These are phyloP conservation scores for Chionodraco myersi DNA, from an alignment of 2,113 vertebrate genomes.

Conservation along the genomic window DNA sequence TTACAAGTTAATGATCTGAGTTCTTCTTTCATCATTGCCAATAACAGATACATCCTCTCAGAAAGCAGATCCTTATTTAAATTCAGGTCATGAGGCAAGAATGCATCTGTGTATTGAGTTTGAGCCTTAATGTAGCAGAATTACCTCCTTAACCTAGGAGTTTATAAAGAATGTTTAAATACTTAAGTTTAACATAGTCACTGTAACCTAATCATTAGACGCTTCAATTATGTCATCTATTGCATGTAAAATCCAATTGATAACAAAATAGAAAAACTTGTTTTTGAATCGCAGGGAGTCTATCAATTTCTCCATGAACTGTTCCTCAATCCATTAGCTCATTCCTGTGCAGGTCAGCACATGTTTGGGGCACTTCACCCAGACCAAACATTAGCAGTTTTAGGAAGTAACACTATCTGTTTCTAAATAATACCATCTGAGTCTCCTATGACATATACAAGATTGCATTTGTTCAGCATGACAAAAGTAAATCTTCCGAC, in stretches of 20 bases:
- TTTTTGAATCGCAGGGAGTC: background rate
- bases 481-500: background rate
- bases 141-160: too few relatives aligned
- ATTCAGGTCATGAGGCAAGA: background rate
- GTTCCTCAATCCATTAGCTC: constrained; percentile 48
- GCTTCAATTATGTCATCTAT: background rate
- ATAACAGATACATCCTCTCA: background rate
- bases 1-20: background rate
- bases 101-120: too few relatives aligned
- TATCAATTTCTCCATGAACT: constrained; percentile 2
- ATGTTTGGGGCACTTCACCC: constrained; percentile 29
- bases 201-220: too few relatives aligned
- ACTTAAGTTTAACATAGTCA: too few relatives aligned
- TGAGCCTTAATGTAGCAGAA: too few relatives aligned
- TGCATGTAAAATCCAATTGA: background rate
- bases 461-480: background rate
- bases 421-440: too few relatives aligned
- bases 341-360: constrained; percentile 46
- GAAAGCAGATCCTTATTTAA: background rate
- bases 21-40: background rate
- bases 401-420: constrained; percentile 31
- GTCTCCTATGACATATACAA: background rate
- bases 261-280: background rate
- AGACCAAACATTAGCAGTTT: constrained; percentile 16
- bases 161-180: too few relatives aligned